Base-by-base conservation (phyloP, 2,113 vertebrate genomes). In the Fulica atra region DNA sequence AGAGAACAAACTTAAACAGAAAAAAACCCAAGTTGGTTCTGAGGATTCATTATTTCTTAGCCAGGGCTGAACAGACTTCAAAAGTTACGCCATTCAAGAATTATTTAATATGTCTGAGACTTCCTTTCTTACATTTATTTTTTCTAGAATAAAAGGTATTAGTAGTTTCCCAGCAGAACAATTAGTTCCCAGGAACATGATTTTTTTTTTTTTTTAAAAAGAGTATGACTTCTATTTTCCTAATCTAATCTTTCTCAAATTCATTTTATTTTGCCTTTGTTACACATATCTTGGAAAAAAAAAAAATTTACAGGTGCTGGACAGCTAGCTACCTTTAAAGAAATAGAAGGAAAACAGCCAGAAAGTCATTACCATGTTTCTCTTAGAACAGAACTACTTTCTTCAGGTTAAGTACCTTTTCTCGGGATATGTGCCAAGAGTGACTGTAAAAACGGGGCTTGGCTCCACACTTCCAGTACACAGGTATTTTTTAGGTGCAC, bases 1-100 rank as follows among this genome's bases (percentile, higher is more conserved):
- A 95, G 72, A 89, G 48, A 88, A 82, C 66, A 96, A 93, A 94
- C 54, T 72, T 46, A 94, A 96, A 88, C 76, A 93, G 83, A 96
- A 93, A 90, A 81, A 89, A 91, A 40, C 31, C 44, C 20, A 81
- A 79, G 11, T 6, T 71, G 56, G 26, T 84, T 92, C 87, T 73
- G 31, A 81, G 60, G 26, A 82, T 51, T 82, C 60, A 16, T 54
- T 85, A 76, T 48, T 83, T 63, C 81, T 78, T 44, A 94, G 68
- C 36, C 51, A 86, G 5, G 4, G 28, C 40, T 91, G 60, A 91
- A 89, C 60, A 59, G 69, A 42, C 50, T 82, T 83, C 71, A 70
- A 69, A 91, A 81, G 46, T 20, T 20, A 64, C 1, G 0, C 15
- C 19, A 72, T 25, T 89, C 36, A 59, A 35, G 11, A 89, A 48